Evolutionary conservation across 1,140 invertebrate species (phyloP).

Genomic region (Cecropterus lyciades): DNA sequence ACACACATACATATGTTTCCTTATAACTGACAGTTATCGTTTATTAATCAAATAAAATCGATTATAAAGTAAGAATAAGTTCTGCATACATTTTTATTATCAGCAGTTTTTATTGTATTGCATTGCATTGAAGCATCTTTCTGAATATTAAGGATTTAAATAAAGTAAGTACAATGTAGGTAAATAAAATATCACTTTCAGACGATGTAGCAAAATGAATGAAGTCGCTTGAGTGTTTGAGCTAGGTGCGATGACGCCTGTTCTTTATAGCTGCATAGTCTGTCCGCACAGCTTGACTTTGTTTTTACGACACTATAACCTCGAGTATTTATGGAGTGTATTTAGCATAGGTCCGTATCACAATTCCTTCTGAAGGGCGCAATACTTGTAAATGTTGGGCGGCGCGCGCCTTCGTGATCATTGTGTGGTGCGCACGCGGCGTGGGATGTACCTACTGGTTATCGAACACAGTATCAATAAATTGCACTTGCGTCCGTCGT

Average conservation of each 20-base stretch:
- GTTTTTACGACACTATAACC: conserved; percentile 78
- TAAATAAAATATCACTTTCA: conserved; percentile 12
- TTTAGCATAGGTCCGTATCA: conserved; percentile 66
- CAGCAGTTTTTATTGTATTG: not conserved
- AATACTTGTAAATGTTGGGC: conserved; percentile 57
- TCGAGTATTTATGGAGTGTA: conserved; percentile 73
- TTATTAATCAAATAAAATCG: conserved; percentile 4
- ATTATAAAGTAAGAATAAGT: not conserved
- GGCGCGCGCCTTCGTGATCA: conserved; percentile 49
- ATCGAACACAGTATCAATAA: conserved; percentile 80
- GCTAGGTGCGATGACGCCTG: conserved; percentile 59
- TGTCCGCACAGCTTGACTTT: conserved; percentile 79
- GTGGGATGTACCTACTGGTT: conserved; percentile 77
- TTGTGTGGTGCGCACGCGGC: conserved; percentile 57
- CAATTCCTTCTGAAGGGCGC: conserved; percentile 67
- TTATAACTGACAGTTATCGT: not conserved
- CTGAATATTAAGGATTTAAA: not conserved
- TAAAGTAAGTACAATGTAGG: not conserved
- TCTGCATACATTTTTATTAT: too few species aligned
- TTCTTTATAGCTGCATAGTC: conserved; percentile 57
- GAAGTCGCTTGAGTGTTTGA: conserved; percentile 35
- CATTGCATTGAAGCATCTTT: not conserved
- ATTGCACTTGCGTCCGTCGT: conserved; percentile 76
- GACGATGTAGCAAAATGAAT: conserved; percentile 36
- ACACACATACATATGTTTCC: not conserved